Base-by-base conservation (phyloP, 2,797 vertebrate species). In the Coranthus polyacanthus region DNA sequence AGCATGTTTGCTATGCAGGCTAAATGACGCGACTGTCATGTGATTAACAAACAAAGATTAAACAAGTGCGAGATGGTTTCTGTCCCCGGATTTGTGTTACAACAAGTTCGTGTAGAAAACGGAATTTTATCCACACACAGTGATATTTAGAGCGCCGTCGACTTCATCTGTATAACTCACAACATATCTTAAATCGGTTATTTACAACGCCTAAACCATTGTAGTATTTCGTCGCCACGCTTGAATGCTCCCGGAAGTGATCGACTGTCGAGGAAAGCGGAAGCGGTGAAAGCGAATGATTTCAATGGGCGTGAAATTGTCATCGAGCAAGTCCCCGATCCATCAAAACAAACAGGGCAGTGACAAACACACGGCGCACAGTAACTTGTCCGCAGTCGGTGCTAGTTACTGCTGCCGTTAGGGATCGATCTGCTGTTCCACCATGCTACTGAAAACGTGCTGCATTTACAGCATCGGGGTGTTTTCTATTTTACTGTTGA, bases 381-480 rank as follows among this genome's bases (percentile, higher is more conserved):
- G 12, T 7, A 3, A 34, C 62, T 46, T 17, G 12, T 49, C 43
- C 21, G 9, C 21, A 26, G 65, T 29, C 58, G 43, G 18, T n/a
- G 18, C 6, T 8, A n/a, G 22, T 45, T 2, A 21, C 26, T 20
- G 0, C 36, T 6, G 2, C 21, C 0, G 8, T 32, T 4, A 3
- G 17, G 12, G 6, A 1, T 1, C 12, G 3, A 5, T 4, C 16
- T 69, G 13, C 50, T 20, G 20, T 8, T 0, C 70, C 69, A 67
- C 3, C 80, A 92, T 92, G 82, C 5, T 56, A 2, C 76, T 89
- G 24, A 94, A 88, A 61, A 37, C 82, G n/a, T 94, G 89, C 42
- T 93, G 90, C 44, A 26, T 89, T 7, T 94, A 93, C 84, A 32
- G 58, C 46, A 44, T 29, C 4, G 94, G 89, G 4, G 13, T 89